A percentile compares a stretch with the other conserved stretches of the same genome.
phyloP scores from a whole-genome alignment of 2,888 invertebrate genomes.

The Chrysolina americana region DNA sequence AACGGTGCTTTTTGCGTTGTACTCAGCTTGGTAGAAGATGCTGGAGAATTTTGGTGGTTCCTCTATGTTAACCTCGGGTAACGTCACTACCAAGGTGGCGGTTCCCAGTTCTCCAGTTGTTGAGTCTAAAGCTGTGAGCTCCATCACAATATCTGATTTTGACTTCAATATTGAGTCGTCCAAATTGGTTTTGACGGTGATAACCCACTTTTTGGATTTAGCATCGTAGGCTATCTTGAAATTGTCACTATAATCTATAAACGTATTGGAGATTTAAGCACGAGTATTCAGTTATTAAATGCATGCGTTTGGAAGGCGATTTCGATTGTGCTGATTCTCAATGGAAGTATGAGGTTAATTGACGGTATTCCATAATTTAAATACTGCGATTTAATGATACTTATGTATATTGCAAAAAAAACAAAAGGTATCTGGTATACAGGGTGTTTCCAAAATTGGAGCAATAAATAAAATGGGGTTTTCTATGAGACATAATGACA shows the following conservation, averaged over 20 bases:
- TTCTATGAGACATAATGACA: no score
- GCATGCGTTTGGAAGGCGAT: background rate
- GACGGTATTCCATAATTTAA: no score
- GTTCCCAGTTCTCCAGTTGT: constrained; percentile 18
- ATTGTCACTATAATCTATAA: constrained; percentile 42
- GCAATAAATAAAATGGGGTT: no score
- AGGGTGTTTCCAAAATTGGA: no score
- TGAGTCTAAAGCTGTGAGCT: constrained; percentile 30
- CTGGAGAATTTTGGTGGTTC: constrained; percentile 40
- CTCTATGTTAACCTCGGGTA: constrained; percentile 38
- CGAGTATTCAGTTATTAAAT: background rate
- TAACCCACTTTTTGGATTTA: constrained; percentile 24
- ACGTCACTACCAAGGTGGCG: constrained; percentile 28
- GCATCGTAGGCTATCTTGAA: constrained; percentile 32
- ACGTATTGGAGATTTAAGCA: background rate
- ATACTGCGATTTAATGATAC: no score
- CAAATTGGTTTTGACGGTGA: constrained; percentile 29
- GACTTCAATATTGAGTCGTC: constrained; percentile 30
- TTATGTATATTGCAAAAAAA: no score
- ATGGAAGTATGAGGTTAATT: no score
- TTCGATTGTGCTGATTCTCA: background rate
- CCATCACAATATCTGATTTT: constrained; percentile 32
- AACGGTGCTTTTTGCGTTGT: constrained; percentile 2
- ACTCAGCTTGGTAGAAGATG: constrained; percentile 28
- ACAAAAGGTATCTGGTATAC: no score